Evolutionary conservation across 2,888 invertebrate species (phyloP), one percentile per base, ranked within the genome.

Genomic region (Marronus borbonicus): DNA sequence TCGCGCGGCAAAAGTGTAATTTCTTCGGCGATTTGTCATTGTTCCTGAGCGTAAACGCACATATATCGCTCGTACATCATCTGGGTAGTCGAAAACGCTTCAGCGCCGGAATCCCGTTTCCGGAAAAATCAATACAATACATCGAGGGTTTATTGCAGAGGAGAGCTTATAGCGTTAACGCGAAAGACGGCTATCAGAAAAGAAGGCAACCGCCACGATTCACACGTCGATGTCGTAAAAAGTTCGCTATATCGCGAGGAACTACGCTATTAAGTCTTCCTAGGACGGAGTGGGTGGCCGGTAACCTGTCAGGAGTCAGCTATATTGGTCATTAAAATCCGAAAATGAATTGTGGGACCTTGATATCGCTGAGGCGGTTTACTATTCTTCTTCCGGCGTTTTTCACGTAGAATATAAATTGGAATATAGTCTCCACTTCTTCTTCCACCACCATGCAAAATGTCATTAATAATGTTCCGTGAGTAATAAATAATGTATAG

Each of bases 41-140:
- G 55, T 17, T 17, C n/a, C 17, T 55, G 8, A 8, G 5, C 55
- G 17, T 20, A 3, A 8, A 20, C 20, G 20, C 2, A 58, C 20
- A 20, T 8, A n/a, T 58, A 58, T 58, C 55, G 55, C 55, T 58
- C 55, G 55, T 20, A 44, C 44, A 44, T 44, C 44, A 44, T 44
- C 10, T 44, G 12, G n/a, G 55, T n/a, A 55, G 55, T 3, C 20
- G 20, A 17, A 20, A 20, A 8, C 20, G 17, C 20, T 58, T 58
- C 10, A 58, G 17, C 17, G 20, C 17, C 55, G 8, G 55, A 58
- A 20, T 58, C 20, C 55, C 55, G 55, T 8, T 58, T 58, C 20
- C 8, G 8, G 55, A 58, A 58, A 58, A 20, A 8, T 55, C 55
- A 20, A 58, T 58, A 58, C n/a, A 17, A 20, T 58, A 58, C 55